phyloP scores from a whole-genome alignment of 1,140 invertebrate genomes.

The Drosophila setifemur region DNA sequence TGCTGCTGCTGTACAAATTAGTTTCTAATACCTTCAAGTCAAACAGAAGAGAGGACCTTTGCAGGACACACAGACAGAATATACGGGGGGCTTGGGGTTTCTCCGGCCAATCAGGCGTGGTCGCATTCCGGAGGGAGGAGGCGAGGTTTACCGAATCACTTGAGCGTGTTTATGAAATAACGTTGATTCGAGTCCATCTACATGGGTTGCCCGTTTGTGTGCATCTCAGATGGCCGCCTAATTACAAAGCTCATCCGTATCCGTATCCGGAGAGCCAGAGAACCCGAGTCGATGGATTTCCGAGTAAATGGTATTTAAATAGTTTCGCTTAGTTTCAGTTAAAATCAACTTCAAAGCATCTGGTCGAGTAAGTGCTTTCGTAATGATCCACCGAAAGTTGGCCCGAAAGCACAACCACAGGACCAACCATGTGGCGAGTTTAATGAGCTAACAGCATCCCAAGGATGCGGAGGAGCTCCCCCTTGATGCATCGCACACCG shows the following conservation, averaged over 20 bases:
- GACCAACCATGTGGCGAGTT: constrained; percentile 63
- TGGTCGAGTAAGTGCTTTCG: constrained; percentile 6
- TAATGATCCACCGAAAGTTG: constrained; percentile 49
- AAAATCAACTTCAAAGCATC: constrained; percentile 28
- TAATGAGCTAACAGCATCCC: constrained; percentile 65
- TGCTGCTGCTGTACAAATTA: constrained; percentile 72
- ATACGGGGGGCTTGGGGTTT: not conserved
- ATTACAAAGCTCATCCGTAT: constrained; percentile 61
- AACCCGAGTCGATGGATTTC: constrained; percentile 70
- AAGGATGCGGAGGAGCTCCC: not conserved
- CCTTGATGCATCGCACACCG: constrained; percentile 7
- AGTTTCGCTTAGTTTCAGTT: constrained; percentile 53
- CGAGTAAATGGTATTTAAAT: constrained; percentile 77
- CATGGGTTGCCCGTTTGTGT: not conserved
- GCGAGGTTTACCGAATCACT: constrained; percentile 66
- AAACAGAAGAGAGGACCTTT: constrained; percentile 60
- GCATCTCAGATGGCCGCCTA: constrained; percentile 44
- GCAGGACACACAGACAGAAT: constrained; percentile 42
- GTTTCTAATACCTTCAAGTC: constrained; percentile 80
- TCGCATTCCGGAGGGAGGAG: not conserved
- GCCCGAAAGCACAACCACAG: constrained; percentile 5
- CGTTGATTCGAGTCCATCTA: constrained; percentile 31
- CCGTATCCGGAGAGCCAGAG: not conserved
- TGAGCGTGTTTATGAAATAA: constrained; percentile 73
- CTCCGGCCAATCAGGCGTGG: constrained; percentile 10